These are phyloP conservation scores for Onychorhynchus coronatus DNA, from an alignment of 2,113 vertebrate genomes.

Conservation along the genomic window DNA sequence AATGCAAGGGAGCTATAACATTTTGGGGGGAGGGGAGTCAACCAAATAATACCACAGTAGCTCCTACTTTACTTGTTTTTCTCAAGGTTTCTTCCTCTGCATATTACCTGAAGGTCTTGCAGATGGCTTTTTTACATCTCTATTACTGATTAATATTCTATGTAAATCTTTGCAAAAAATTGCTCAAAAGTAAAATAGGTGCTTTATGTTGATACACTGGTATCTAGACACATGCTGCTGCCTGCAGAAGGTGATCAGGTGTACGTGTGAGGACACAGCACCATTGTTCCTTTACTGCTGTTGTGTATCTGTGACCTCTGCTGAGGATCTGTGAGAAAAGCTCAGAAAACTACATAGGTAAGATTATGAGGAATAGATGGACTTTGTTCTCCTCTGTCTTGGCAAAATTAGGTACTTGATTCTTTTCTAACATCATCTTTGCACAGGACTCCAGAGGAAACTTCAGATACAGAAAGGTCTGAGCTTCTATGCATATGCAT, in stretches of 20 bases:
- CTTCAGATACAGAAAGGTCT: background rate
- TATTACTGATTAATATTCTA: background rate
- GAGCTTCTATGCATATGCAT: background rate
- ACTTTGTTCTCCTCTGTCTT: background rate
- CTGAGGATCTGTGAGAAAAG: background rate
- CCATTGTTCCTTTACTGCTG: background rate
- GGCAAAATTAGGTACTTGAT: background rate
- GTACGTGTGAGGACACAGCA: rapidly evolving
- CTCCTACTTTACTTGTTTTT: background rate
- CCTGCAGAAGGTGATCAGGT: background rate
- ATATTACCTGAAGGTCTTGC: background rate
- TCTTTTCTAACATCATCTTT: background rate
- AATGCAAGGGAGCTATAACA: rapidly evolving
- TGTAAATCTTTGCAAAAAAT: background rate
- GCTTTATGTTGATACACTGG: background rate
- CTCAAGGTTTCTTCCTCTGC: background rate
- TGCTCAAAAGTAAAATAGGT: background rate
- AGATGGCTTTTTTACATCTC: background rate
- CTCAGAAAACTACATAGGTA: background rate
- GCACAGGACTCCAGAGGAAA: background rate
- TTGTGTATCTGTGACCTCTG: background rate
- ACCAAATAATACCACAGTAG: background rate
- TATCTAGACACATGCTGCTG: background rate
- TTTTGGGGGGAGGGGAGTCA: background rate
- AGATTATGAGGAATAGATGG: background rate